These are phyloP conservation scores for Agrypnia vestita DNA, from an alignment of 1,140 invertebrate species.

Conservation along the genomic window DNA sequence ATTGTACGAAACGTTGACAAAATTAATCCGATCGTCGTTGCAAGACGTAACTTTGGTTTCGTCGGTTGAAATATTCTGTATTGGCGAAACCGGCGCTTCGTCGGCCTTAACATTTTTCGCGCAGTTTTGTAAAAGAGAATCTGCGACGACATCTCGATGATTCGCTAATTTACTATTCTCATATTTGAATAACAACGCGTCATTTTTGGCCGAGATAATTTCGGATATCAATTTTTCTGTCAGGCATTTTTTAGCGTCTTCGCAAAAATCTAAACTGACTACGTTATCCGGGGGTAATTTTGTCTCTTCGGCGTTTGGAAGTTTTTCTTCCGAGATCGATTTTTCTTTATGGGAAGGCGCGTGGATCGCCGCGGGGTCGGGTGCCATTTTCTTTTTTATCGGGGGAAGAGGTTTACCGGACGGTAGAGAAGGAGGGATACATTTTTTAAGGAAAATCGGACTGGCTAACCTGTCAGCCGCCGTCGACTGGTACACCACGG, in stretches of 20 bases:
- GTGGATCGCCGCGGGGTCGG: conserved; percentile 10
- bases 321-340: background rate
- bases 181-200: conserved; percentile 48
- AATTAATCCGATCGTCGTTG: conserved; percentile 48
- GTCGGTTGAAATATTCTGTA: background rate
- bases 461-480: conserved; percentile 64
- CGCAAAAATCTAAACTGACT: conserved; percentile 3
- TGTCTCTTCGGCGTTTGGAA: background rate
- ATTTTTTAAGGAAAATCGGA: conserved; percentile 52
- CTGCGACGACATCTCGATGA: background rate
- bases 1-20: conserved; percentile 45
- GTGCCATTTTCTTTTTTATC: conserved; percentile 36
- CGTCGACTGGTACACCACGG: conserved; percentile 66
- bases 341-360: conserved; percentile 27
- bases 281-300: background rate
- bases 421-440: conserved; percentile 52
- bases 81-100: background rate
- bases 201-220: conserved; percentile 70
- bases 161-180: conserved; percentile 23
- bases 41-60: conserved; percentile 9
- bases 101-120: background rate
- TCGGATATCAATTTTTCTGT: conserved; percentile 72
- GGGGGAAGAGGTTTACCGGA: conserved; percentile 47
- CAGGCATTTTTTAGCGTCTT: conserved; percentile 69
- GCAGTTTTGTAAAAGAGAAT: background rate